Evolutionary conservation across 1,140 invertebrate species (phyloP).

Genomic region (Phortica variegata): DNA sequence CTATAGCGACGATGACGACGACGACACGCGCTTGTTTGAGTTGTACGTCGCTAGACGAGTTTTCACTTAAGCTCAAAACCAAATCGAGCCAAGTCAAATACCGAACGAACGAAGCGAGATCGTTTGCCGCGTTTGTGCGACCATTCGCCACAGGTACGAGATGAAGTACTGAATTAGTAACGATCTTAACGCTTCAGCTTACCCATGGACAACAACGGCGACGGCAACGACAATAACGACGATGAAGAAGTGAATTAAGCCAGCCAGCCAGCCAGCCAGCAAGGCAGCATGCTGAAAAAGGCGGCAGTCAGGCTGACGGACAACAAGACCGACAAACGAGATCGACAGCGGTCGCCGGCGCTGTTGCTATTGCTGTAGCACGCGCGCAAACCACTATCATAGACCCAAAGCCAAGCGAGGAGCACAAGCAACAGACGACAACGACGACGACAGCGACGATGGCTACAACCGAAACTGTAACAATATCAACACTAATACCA

Average conservation of each 20-base stretch:
- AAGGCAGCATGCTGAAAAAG: too few species aligned
- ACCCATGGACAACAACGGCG: not conserved
- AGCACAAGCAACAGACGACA: too few species aligned
- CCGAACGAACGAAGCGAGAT: too few species aligned
- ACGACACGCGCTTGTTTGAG: too few species aligned
- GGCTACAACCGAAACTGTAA: too few species aligned
- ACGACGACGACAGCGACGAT: too few species aligned
- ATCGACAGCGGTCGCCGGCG: conserved; percentile 20
- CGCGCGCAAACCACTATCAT: too few species aligned
- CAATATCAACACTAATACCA: too few species aligned
- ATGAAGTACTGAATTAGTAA: conserved; percentile 17
- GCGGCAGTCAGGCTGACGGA: conserved; percentile 14
- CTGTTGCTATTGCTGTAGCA: conserved; percentile 19
- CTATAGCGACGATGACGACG: conserved; percentile 5
- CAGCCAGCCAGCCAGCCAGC: too few species aligned
- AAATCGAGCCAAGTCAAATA: too few species aligned
- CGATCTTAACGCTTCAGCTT: conserved; percentile 20
- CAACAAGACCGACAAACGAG: conserved; percentile 15
- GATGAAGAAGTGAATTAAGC: too few species aligned
- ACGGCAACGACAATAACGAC: not conserved
- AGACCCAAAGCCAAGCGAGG: too few species aligned
- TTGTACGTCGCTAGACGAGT: conserved; percentile 41
- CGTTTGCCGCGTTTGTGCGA: conserved; percentile 7
- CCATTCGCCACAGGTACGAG: conserved; percentile 14
- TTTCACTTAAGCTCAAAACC: conserved; percentile 12